These are phyloP conservation scores for Teleogryllus oceanicus DNA, from an alignment of 2,888 invertebrate genomes.

Conservation along the genomic window DNA sequence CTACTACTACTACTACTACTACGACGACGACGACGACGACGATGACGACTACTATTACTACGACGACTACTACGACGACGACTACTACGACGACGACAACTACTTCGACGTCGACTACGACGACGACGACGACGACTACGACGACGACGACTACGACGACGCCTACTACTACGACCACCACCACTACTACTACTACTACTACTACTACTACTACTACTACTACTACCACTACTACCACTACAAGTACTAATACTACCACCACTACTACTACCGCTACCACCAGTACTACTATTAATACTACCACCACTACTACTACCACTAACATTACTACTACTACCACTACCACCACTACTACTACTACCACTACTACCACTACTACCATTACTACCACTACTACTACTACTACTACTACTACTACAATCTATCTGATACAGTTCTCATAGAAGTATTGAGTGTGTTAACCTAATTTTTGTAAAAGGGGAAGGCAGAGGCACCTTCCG, in stretches of 20 bases:
- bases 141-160: neutral
- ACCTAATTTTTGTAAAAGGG: no score
- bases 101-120: neutral
- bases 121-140: neutral
- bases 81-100: constrained; percentile 18
- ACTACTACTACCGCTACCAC: neutral
- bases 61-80: constrained; percentile 11
- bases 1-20: neutral
- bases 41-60: neutral
- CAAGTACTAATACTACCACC: neutral
- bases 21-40: neutral
- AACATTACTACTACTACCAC: no score
- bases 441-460: no score
- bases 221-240: neutral
- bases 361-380: neutral
- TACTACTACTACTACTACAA: no score
- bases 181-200: neutral
- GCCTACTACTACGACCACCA: neutral
- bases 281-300: neutral
- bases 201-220: neutral
- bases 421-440: neutral
- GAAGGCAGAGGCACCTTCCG: no score
- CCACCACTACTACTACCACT: neutral
- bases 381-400: no score
- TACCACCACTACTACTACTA: neutral